phyloP scores from a whole-genome alignment of 2,888 invertebrate genomes.

The Melipona bicolor region DNA sequence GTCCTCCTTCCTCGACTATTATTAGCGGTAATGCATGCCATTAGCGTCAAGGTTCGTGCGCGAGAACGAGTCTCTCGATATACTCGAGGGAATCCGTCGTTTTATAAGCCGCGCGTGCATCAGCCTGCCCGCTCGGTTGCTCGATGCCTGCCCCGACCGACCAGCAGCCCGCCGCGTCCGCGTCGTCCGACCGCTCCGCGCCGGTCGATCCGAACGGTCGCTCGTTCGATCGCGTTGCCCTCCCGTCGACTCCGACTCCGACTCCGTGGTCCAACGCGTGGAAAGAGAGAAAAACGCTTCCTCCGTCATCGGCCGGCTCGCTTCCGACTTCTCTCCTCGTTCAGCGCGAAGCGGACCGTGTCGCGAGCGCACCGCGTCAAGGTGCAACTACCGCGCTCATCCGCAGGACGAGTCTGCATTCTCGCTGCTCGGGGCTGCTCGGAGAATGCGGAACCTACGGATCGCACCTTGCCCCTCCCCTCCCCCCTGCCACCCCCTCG shows the following conservation, averaged over 20 bases:
- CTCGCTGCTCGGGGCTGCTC: slow-evolving; percentile 21
- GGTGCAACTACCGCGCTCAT: slow-evolving; percentile 43
- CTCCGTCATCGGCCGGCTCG: background rate
- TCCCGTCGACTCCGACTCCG: slow-evolving; percentile 22
- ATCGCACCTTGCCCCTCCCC: background rate
- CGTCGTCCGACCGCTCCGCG: background rate
- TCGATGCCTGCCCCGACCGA: slow-evolving; percentile 1
- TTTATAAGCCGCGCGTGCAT: slow-evolving; percentile 58
- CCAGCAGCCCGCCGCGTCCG: background rate
- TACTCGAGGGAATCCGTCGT: slow-evolving; percentile 69
- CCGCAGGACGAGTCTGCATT: slow-evolving; percentile 34
- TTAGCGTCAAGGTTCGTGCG: slow-evolving; percentile 80
- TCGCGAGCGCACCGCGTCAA: slow-evolving; percentile 59
- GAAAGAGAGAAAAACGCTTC: background rate
- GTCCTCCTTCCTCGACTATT: slow-evolving; percentile 69
- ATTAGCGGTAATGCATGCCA: slow-evolving; percentile 80
- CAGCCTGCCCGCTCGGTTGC: slow-evolving; percentile 45
- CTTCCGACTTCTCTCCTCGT: slow-evolving; percentile 19
- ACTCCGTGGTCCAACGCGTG: slow-evolving; percentile 5
- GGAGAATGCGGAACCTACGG: slow-evolving; percentile 35
- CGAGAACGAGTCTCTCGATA: slow-evolving; percentile 70
- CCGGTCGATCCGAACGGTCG: background rate
- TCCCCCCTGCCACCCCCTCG: too few species aligned
- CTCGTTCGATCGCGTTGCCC: background rate
- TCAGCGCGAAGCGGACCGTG: slow-evolving; percentile 69